Conservation (phyloP, 1,140 invertebrate genomes). For the Vanessa tameamea region DNA sequence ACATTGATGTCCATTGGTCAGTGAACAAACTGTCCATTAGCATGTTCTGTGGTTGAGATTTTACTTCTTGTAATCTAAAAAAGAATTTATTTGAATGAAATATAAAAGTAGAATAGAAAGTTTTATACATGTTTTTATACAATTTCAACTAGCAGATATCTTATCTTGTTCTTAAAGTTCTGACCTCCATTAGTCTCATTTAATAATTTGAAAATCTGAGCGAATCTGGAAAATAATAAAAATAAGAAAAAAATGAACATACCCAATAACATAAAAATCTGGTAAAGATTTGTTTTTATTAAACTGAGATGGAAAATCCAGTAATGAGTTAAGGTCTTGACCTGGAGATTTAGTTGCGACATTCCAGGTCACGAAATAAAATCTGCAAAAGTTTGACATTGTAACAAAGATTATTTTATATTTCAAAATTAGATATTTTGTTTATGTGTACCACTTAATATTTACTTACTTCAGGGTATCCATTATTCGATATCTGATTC, state of each 20-base stretch:
- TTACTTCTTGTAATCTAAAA: slow-evolving; percentile 93
- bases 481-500: slow-evolving; percentile 42
- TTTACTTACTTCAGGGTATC: slow-evolving; percentile 60
- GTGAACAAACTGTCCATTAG: slow-evolving; percentile 89
- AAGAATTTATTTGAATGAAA: no score
- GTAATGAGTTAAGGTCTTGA: slow-evolving; percentile 84
- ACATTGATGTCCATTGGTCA: slow-evolving; percentile 91
- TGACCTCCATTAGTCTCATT: no score
- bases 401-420: not conserved
- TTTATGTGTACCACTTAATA: slow-evolving; percentile 4
- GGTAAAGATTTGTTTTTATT: slow-evolving; percentile 83
- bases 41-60: slow-evolving; percentile 92
- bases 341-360: slow-evolving; percentile 88
- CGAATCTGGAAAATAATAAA: not conserved
- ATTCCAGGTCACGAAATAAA: slow-evolving; percentile 92
- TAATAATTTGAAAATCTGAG: no score
- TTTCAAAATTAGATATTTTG: not conserved
- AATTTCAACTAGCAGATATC: no score
- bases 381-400: slow-evolving; percentile 67
- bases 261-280: slow-evolving; percentile 92
- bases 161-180: no score
- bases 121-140: no score
- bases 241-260: slow-evolving; percentile 45
- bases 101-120: no score
- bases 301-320: slow-evolving; percentile 83